Conservation (phyloP, 2,113 vertebrate species). For the Oreotrochilus melanogaster region DNA sequence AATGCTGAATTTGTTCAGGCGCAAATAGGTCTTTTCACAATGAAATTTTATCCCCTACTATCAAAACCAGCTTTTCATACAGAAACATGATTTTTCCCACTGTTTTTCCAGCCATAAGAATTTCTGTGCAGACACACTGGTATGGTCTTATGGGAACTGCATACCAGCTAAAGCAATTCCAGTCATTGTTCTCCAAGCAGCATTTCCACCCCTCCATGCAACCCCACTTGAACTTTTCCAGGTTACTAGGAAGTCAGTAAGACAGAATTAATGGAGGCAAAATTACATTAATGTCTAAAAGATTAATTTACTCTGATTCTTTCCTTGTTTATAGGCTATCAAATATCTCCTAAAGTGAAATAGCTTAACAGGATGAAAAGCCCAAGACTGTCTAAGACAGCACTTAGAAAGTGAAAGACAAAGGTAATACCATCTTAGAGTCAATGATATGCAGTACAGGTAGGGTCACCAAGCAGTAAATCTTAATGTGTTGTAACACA, state of each 20-base stretch:
- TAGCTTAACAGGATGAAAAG: no score
- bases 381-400: not conserved
- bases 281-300: not conserved
- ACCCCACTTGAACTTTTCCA: not conserved
- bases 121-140: not conserved
- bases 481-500: not conserved
- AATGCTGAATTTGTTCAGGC: conserved; percentile 30
- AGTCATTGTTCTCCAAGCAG: conserved; percentile 11
- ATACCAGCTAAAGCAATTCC: conserved; percentile 32
- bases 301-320: not conserved
- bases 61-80: conserved; percentile 25
- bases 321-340: not conserved
- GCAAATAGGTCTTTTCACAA: not conserved
- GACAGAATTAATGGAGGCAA: not conserved
- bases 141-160: not conserved
- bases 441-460: not conserved
- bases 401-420: not conserved
- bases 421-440: not conserved
- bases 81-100: not conserved
- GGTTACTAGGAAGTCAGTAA: conserved; percentile 5
- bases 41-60: conserved; percentile 4
- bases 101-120: conserved; percentile 26
- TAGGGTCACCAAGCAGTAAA: not conserved
- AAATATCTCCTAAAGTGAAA: not conserved
- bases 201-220: not conserved